Conservation (phyloP, 2,113 vertebrate genomes). For the Hucho hucho region DNA sequence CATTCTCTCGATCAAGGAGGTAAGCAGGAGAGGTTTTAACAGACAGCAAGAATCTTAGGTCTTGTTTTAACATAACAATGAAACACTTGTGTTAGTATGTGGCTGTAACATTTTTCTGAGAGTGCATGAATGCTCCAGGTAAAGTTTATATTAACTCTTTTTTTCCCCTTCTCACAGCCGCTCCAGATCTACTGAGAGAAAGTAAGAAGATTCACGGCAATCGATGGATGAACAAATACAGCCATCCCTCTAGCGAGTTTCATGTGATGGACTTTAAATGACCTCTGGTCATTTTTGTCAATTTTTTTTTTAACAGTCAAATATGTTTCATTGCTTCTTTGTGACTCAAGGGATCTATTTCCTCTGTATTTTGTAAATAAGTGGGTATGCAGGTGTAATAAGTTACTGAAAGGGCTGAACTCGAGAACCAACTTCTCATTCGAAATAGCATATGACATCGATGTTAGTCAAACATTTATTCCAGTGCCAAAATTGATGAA, state of each 20-base stretch:
- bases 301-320: conserved; percentile 23
- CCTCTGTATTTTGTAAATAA: conserved; percentile 38
- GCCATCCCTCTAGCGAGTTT: conserved; percentile 37
- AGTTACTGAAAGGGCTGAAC: too few relatives aligned
- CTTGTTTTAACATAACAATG: too few relatives aligned
- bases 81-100: too few relatives aligned
- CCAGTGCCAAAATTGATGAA: conserved; percentile 8
- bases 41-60: too few relatives aligned
- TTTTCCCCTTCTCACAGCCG: conserved; percentile 71
- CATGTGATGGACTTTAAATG: conserved; percentile 45
- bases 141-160: background rate
- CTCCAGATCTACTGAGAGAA: conserved; percentile 95
- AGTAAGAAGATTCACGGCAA: conserved; percentile 64
- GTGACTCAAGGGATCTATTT: conserved; percentile 18
- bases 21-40: conserved; percentile 50
- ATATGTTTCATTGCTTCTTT: conserved; percentile 55
- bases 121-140: too few relatives aligned
- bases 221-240: conserved; percentile 30
- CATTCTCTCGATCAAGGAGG: conserved; percentile 97
- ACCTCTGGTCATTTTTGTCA: conserved; percentile 16
- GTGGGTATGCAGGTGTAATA: conserved; percentile 44
- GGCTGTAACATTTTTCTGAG: too few relatives aligned
- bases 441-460: too few relatives aligned
- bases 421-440: too few relatives aligned
- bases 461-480: conserved; percentile 8